phyloP scores from a whole-genome alignment of 2,797 vertebrate species.

The Fratercula arctica region DNA sequence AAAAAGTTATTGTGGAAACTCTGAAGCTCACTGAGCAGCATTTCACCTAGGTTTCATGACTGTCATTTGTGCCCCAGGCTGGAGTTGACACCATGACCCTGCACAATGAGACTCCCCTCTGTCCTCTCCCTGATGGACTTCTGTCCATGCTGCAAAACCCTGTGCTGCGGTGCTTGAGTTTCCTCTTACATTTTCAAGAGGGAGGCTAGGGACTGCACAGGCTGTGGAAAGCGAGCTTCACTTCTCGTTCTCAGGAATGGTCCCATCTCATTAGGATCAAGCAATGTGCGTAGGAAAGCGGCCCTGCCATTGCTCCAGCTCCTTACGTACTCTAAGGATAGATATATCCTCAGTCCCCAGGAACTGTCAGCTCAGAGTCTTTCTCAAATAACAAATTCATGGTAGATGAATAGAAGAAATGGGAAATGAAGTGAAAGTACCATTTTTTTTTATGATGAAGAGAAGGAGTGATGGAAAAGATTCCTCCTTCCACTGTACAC shows the following conservation, averaged over 20 bases:
- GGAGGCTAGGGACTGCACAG: neutral
- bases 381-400: conserved; percentile 18
- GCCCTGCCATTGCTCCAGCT: neutral
- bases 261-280: conserved; percentile 7
- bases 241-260: neutral
- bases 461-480: neutral
- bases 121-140: neutral
- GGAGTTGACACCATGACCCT: neutral
- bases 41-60: neutral
- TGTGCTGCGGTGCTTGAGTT: neutral
- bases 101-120: neutral
- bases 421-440: conserved; percentile 12
- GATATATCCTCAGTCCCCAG: neutral
- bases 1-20: neutral
- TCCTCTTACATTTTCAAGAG: neutral
- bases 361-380: conserved; percentile 20
- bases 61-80: neutral
- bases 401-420: conserved; percentile 19
- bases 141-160: neutral
- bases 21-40: neutral
- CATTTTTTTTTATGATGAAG: neutral
- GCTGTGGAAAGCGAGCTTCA: neutral
- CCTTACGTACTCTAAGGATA: neutral
- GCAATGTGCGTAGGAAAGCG: neutral
- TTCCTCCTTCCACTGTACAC: neutral